These are phyloP conservation scores for Enteromius fasciolatus DNA, from an alignment of 2,797 vertebrate species.

Conservation along the genomic window DNA sequence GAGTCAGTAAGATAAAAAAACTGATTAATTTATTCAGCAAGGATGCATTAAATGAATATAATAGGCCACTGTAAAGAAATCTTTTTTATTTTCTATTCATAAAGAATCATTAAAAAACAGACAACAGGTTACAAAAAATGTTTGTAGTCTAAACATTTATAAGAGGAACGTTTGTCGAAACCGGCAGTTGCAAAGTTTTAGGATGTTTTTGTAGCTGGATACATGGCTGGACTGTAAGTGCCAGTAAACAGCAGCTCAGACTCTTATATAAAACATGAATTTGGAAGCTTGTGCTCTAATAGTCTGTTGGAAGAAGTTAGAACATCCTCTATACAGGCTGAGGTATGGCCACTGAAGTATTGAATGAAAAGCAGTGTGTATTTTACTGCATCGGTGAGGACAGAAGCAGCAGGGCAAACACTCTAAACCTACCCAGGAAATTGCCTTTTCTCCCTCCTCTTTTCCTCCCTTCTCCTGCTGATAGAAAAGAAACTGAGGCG, in stretches of 20 bases:
- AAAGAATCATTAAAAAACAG: background rate
- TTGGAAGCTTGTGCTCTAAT: constrained; percentile 4
- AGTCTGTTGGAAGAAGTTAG: constrained; percentile 26
- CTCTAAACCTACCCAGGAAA: constrained; percentile 59
- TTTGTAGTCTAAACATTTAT: background rate
- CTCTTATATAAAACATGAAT: constrained; percentile 40
- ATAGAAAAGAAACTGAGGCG: constrained; percentile 54
- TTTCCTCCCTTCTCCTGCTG: constrained; percentile 40
- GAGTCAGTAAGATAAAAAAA: background rate
- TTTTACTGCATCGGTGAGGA: constrained; percentile 50
- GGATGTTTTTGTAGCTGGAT: background rate
- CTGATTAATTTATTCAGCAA: background rate
- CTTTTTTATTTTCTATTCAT: background rate
- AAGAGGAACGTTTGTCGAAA: background rate
- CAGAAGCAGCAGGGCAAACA: constrained; percentile 39
- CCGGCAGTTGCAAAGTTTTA: background rate
- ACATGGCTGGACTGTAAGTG: constrained; percentile 6
- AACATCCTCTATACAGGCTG: constrained; percentile 19
- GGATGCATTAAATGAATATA: background rate
- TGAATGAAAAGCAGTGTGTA: constrained; percentile 55
- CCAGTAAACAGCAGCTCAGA: constrained; percentile 25
- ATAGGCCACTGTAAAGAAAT: background rate
- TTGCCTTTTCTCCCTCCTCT: constrained; percentile 54
- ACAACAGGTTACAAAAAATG: background rate
- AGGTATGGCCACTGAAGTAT: constrained; percentile 29